phyloP scores from a whole-genome alignment of 2,113 vertebrate species.

The Tachycineta bicolor region DNA sequence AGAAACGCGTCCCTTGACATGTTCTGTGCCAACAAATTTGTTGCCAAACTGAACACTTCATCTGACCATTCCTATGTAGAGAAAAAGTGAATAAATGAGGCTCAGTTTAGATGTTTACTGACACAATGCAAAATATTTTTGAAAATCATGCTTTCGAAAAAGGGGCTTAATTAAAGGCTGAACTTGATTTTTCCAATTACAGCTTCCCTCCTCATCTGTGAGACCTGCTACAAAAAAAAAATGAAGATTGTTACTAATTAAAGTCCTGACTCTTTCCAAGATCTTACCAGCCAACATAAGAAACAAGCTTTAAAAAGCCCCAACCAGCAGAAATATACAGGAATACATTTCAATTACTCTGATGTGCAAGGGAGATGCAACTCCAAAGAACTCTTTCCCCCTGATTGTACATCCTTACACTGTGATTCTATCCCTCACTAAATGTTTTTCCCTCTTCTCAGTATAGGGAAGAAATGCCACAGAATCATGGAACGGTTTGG shows the following conservation, averaged over 20 bases:
- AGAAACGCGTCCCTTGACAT: conserved; percentile 94
- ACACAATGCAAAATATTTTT: conserved; percentile 7
- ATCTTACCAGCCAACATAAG: neutral
- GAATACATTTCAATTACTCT: neutral
- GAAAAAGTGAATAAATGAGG: conserved; percentile 41
- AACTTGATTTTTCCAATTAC: neutral
- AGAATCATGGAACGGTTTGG: neutral
- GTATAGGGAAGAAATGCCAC: rapidly evolving
- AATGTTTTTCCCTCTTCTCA: neutral
- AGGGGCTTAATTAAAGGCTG: conserved; percentile 18
- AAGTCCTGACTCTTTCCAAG: neutral
- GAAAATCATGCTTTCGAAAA: neutral
- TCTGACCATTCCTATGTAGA: conserved; percentile 92
- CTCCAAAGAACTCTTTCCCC: neutral
- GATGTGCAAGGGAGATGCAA: neutral
- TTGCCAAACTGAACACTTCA: conserved; percentile 93
- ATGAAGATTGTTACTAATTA: neutral
- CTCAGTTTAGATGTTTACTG: conserved; percentile 2
- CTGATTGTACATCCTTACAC: rapidly evolving
- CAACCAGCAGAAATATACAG: neutral
- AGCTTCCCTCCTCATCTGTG: neutral
- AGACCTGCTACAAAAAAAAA: neutral
- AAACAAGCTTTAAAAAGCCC: rapidly evolving
- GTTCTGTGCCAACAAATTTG: conserved; percentile 95
- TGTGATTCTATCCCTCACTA: neutral